Percentiles rank a stretch among this genome's conserved stretches.
phyloP scores from a whole-genome alignment of 2,888 invertebrate genomes.

The Stratiomys singularior region DNA sequence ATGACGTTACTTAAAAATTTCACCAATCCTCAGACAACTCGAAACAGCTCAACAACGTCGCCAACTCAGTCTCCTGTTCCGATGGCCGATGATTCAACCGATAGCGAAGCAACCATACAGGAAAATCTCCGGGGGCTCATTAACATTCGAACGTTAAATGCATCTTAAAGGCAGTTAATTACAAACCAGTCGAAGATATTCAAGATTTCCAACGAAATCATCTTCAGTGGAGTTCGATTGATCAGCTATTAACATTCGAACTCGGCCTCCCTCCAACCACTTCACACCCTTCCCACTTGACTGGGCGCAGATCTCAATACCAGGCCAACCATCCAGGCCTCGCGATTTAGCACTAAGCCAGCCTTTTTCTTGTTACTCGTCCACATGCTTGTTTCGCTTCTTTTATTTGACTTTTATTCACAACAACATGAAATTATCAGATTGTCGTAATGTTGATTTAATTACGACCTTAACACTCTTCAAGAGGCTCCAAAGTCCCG shows the following conservation, averaged over 20 bases:
- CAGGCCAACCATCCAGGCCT: background rate
- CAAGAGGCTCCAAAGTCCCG: slow-evolving; percentile 29
- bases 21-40: background rate
- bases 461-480: slow-evolving; percentile 46
- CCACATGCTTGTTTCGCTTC: background rate
- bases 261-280: background rate
- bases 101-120: background rate
- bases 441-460: slow-evolving; percentile 51
- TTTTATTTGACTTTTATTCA: background rate
- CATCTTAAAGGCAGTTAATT: slow-evolving; percentile 29
- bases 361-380: slow-evolving; percentile 20
- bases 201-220: slow-evolving; percentile 5
- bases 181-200: slow-evolving; percentile 18
- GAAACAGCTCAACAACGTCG: background rate
- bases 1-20: slow-evolving; percentile 18
- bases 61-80: background rate
- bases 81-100: background rate
- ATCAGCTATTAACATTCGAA: background rate
- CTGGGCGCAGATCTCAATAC: background rate
- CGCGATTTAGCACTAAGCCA: background rate
- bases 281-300: background rate
- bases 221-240: background rate
- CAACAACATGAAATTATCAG: slow-evolving; percentile 49
- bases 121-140: slow-evolving; percentile 37
- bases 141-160: slow-evolving; percentile 31